phyloP scores from a whole-genome alignment of 2,888 invertebrate species.

The Lasioglossum malachurum region DNA sequence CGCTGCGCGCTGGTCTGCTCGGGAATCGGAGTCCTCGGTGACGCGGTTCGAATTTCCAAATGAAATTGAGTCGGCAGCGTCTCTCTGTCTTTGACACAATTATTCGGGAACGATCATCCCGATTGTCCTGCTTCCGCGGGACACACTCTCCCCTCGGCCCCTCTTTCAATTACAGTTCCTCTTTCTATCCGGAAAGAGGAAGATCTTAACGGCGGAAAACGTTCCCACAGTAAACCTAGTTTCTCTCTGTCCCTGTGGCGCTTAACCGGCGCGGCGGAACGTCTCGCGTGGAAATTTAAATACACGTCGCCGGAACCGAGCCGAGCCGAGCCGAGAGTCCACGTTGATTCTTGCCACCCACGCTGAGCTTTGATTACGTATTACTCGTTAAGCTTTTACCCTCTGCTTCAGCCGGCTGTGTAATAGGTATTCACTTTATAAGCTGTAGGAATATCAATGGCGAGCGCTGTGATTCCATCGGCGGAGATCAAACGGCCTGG shows the following conservation, averaged over 20 bases:
- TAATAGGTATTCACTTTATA: neutral
- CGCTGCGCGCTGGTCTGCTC: neutral
- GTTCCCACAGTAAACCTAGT: neutral
- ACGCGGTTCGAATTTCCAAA: neutral
- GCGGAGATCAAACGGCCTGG: neutral
- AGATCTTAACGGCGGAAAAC: neutral
- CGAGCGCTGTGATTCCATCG: neutral
- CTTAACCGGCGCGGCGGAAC: conserved; percentile 1
- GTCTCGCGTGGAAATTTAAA: neutral
- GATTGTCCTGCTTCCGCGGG: neutral
- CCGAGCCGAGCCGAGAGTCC: neutral
- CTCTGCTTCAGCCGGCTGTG: neutral
- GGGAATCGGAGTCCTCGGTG: neutral
- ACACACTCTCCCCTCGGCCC: neutral
- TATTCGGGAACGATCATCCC: neutral
- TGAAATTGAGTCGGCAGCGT: neutral
- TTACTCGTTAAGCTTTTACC: neutral
- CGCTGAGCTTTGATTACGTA: neutral
- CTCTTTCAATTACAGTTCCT: neutral
- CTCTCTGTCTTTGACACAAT: neutral
- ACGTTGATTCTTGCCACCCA: neutral
- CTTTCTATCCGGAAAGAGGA: neutral
- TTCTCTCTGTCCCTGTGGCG: neutral
- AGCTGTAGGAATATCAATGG: neutral
- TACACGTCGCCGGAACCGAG: neutral